Base-by-base conservation (phyloP, 92 coral and sea anemone species). In the Epizoanthus rinbou region DNA sequence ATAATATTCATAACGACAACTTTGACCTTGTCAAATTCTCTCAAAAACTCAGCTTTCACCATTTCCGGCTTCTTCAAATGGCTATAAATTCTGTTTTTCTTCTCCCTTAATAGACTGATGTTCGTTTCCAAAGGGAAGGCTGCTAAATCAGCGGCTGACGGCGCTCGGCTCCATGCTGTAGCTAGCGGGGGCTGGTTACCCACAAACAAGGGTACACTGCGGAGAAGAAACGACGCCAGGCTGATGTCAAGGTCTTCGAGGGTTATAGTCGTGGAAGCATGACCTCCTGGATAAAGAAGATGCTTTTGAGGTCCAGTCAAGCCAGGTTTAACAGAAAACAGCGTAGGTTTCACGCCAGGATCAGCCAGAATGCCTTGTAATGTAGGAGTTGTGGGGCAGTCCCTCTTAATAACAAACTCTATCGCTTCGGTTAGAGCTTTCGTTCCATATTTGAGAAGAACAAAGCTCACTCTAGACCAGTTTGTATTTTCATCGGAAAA, bases 61-160 rank as follows among this genome's bases (percentile, higher is more conserved):
- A 76, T 31, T 76, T 76, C 57, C 69, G 81, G 81, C 21, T 37
- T 58, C 67, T 59, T 76, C 16, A n/a, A 19, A 37, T 76, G 81
- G 4, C 57, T 68, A 1, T 75, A 65, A 37, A 76, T 18, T 17
- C 59, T 35, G 17, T 76, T 76, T 76, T 68, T 28, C n/a, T 60
- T 59, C 13, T 58, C 69, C 69, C 81, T 58, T 9, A 76, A 68
- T 10, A 59, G n/a, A 2, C 69, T 35, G 28, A 76, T 54, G 47
- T 76, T 76, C 15, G 81, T 58, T 56, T 76, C 81, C 33, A 76
- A n/a, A 58, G 81, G 81, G 56, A n/a, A 76, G 47, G 6, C 21
- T 3, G 21, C 0, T n/a, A 76, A n/a, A 39, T 76, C 81, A 41
- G 4, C 3, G 1, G 57, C 57, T 15, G 69, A 37, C 33, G 81